phyloP scores from a whole-genome alignment of 30 jellyfish, hydroid and myxozoan species.

The Turritopsis rubra region DNA sequence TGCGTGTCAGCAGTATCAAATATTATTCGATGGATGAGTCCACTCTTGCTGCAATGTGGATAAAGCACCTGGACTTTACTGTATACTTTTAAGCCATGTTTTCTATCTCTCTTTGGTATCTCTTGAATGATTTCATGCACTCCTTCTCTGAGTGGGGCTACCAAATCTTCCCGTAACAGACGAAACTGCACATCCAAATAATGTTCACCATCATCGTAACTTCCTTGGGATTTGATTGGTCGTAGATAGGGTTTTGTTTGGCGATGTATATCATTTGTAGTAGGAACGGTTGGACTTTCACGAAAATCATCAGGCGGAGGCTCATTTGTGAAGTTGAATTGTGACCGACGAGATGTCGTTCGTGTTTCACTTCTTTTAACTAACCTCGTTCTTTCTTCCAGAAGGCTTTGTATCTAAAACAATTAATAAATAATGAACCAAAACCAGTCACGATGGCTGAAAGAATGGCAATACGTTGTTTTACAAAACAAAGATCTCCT shows the following conservation, averaged over 20 bases:
- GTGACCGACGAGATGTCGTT: neutral
- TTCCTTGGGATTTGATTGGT: constrained; percentile 48
- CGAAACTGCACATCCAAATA: constrained; percentile 58
- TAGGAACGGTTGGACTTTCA: constrained; percentile 31
- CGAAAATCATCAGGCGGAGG: constrained; percentile 53
- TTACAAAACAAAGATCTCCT: no score
- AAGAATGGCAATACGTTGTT: no score
- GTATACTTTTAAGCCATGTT: constrained; percentile 30
- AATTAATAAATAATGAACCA: neutral
- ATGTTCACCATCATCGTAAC: constrained; percentile 32
- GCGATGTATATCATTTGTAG: constrained; percentile 20
- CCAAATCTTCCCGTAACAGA: constrained; percentile 47
- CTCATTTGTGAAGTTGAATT: constrained; percentile 7
- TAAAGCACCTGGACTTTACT: constrained; percentile 26
- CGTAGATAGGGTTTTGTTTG: constrained; percentile 36
- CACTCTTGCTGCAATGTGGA: constrained; percentile 20
- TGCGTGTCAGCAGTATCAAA: constrained; percentile 24
- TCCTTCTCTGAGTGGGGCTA: constrained; percentile 57
- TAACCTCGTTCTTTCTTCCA: neutral
- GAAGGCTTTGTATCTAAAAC: neutral
- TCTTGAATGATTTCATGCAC: constrained; percentile 30
- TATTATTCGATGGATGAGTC: constrained; percentile 23
- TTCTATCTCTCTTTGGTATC: constrained; percentile 22
- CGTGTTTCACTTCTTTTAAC: neutral
- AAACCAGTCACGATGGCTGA: no score